Conservation (phyloP, 2,113 vertebrate genomes). For the Holacanthus passer region DNA sequence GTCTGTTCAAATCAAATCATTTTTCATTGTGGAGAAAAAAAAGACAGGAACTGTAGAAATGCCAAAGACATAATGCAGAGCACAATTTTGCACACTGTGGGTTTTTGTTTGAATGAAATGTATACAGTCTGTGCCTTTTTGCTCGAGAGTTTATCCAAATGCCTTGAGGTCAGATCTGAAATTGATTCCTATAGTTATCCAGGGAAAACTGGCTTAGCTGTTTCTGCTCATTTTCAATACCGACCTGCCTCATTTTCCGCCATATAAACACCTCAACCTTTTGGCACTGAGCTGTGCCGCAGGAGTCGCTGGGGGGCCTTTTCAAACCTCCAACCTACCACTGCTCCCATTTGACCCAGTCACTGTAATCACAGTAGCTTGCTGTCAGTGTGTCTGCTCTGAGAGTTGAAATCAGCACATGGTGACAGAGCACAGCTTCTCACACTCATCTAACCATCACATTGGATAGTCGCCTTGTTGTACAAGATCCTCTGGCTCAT, state of each 20-base stretch:
- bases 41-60: not conserved
- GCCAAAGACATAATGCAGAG: not conserved
- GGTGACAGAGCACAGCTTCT: conserved; percentile 1
- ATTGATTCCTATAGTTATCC: conserved; percentile 15
- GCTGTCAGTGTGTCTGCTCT: conserved; percentile 7
- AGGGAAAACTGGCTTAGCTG: conserved; percentile 5
- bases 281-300: not conserved
- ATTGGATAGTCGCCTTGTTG: not conserved
- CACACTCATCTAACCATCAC: not conserved
- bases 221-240: conserved; percentile 10
- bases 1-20: conserved; percentile 28
- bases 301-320: conserved; percentile 15
- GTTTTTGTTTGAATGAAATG: conserved; percentile 11
- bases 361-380: conserved; percentile 15
- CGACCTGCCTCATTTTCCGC: conserved; percentile 8
- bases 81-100: not conserved
- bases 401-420: conserved; percentile 12
- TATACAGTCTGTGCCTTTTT: not conserved
- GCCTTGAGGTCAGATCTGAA: conserved; percentile 10
- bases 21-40: not conserved
- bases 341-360: conserved; percentile 13
- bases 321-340: conserved; percentile 15
- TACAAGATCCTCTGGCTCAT: conserved; percentile 4
- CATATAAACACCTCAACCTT: conserved; percentile 18
- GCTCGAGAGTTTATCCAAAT: not conserved